Evolutionary conservation across 1,140 invertebrate genomes (phyloP).

Genomic region (Rhopalosiphum padi): DNA sequence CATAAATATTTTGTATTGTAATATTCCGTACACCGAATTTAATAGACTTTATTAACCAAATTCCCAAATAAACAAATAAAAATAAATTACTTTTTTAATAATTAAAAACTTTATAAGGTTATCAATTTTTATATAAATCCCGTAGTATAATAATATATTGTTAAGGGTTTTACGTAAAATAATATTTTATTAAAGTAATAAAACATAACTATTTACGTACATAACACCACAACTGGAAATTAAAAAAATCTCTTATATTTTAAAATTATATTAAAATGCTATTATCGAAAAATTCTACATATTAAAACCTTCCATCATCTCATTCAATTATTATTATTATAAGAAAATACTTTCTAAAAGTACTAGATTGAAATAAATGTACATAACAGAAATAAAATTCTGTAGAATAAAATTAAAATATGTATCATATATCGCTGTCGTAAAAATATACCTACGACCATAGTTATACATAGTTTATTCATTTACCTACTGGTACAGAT

Average conservation of each 20-base stretch:
- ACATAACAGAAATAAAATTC: background rate
- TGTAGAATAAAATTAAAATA: background rate
- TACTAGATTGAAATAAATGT: background rate
- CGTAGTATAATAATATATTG: background rate
- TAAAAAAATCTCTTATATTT: background rate
- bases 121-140: background rate
- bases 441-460: background rate
- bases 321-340: background rate
- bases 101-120: background rate
- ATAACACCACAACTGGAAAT: background rate
- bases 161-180: background rate
- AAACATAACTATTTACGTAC: background rate
- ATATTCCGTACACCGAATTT: background rate
- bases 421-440: background rate
- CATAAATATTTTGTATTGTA: background rate
- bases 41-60: background rate
- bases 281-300: background rate
- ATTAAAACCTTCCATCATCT: background rate
- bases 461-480: too few relatives aligned
- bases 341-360: too few relatives aligned
- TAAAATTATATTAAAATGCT: background rate
- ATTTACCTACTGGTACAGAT: background rate
- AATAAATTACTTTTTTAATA: background rate
- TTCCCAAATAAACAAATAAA: background rate
- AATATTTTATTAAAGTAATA: conserved; percentile 1